Base-by-base conservation (phyloP, 2,113 vertebrate genomes). In the Chloebia gouldiae region DNA sequence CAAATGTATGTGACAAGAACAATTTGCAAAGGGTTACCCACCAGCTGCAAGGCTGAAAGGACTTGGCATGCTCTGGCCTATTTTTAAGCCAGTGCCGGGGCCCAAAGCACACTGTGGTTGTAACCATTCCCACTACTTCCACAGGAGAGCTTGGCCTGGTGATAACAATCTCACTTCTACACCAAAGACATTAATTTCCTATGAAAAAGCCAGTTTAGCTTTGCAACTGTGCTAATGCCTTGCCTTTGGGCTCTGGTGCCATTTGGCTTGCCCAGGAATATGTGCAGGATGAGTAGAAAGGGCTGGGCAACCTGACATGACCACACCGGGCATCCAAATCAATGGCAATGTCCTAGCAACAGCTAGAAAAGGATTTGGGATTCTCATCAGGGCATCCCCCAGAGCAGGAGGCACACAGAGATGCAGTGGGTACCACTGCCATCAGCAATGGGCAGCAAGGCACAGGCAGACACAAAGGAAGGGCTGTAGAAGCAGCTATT, bases 31-130 rank as follows among this genome's bases (percentile, higher is more conserved):
- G 69, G 45, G 35, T 51, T 57, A 80, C 68, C 60, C 30, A 24
- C 39, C 2, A 4, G 69, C 50, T 73, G n/a, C 0, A 0, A 78
- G 72, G 37, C 56, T 0, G 0, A 3, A 7, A 56, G 82, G 23
- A 50, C 63, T 77, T 45, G 6, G 50, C 50, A 53, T 0, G 0
- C 15, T 37, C 53, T 16, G 23, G 31, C 39, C 31, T 79, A 6
- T 66, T 78, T 81, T 59, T 42, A 66, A 86, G 51, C 25, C 47
- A 33, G 7, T 68, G 44, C 33, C 73, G 56, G 24, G 60, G 30
- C 12, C 40, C 11, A 1, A 37, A 82, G 76, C 47, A 59, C 76
- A 6, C 24, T 6, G 0, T 22, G 31, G 40, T 25, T 68, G 44
- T 18, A 79, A 44, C 44, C 54, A n/a, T 63, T 92, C 11, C 59